A percentile compares a stretch with the other conserved stretches of the same genome.
Evolutionary conservation across 2,888 invertebrate species (phyloP).

Genomic region (Cheilosia vernalis): DNA sequence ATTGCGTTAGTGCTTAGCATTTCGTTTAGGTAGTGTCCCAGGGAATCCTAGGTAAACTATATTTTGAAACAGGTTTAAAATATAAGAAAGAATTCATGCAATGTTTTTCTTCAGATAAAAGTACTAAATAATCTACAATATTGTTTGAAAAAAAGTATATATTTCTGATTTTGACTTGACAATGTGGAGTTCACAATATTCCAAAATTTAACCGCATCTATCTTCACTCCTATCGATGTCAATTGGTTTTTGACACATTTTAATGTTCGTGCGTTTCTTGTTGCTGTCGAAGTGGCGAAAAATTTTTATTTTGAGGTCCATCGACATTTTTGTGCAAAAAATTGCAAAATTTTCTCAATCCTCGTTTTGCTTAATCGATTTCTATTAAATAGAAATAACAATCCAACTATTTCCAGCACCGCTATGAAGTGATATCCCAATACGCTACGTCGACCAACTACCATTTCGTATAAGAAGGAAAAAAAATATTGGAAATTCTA

Average conservation of each 20-base stretch:
- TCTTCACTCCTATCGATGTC: conserved; percentile 40
- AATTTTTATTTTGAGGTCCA: conserved; percentile 49
- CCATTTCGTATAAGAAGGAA: conserved; percentile 12
- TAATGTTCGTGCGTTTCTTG: conserved; percentile 60
- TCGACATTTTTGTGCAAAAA: conserved; percentile 48
- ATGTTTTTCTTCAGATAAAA: too few relatives aligned
- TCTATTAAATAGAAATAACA: conserved; percentile 14
- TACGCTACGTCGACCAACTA: background rate
- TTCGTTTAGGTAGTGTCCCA: too few relatives aligned
- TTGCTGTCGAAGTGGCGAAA: conserved; percentile 66
- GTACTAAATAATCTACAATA: too few relatives aligned
- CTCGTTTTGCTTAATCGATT: background rate
- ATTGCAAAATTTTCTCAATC: conserved; percentile 21
- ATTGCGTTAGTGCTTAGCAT: too few relatives aligned
- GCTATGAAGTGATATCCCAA: conserved; percentile 22
- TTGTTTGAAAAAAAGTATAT: too few relatives aligned
- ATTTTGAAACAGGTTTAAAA: too few relatives aligned
- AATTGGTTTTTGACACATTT: conserved; percentile 62
- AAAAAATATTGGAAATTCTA: conserved; percentile 42
- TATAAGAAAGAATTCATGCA: too few relatives aligned
- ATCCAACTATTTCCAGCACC: background rate
- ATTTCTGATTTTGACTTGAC: too few relatives aligned
- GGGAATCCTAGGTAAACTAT: too few relatives aligned
- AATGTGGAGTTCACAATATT: conserved; percentile 4
- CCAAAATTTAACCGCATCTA: background rate